These are phyloP conservation scores for Oreochromis tanganicae DNA, from an alignment of 2,113 vertebrate species.

Conservation along the genomic window DNA sequence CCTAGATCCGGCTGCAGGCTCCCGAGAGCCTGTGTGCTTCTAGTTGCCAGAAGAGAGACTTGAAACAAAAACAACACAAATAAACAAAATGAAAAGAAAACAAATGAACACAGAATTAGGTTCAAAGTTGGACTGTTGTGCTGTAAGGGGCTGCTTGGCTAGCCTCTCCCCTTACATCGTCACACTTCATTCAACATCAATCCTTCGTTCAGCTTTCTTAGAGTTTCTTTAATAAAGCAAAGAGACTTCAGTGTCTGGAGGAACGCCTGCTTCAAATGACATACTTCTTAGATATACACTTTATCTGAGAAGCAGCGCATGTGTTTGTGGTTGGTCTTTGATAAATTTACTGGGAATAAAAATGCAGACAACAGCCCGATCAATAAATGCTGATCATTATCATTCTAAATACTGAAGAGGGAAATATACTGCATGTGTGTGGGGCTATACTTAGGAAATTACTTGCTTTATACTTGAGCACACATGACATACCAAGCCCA, in stretches of 20 bases:
- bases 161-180: conserved; percentile 25
- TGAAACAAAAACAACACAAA: conserved; percentile 63
- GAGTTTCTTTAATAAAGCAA: background rate
- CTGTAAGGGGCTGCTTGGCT: conserved; percentile 37
- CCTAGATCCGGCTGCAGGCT: conserved; percentile 74
- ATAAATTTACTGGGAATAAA: background rate
- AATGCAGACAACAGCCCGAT: background rate
- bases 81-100: conserved; percentile 65
- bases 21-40: conserved; percentile 69
- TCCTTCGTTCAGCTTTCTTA: background rate
- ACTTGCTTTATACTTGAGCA: background rate
- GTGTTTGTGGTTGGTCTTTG: background rate
- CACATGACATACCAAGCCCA: conserved; percentile 99
- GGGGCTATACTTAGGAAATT: background rate
- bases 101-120: conserved; percentile 73
- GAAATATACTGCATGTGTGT: background rate
- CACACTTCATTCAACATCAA: conserved; percentile 29
- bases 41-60: conserved; percentile 72
- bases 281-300: background rate
- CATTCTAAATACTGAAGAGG: background rate
- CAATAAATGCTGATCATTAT: background rate
- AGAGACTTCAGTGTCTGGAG: background rate
- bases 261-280: background rate
- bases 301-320: background rate
- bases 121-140: conserved; percentile 48